These are phyloP conservation scores for Pterostichus niger DNA, from an alignment of 2,888 invertebrate species.

Conservation along the genomic window DNA sequence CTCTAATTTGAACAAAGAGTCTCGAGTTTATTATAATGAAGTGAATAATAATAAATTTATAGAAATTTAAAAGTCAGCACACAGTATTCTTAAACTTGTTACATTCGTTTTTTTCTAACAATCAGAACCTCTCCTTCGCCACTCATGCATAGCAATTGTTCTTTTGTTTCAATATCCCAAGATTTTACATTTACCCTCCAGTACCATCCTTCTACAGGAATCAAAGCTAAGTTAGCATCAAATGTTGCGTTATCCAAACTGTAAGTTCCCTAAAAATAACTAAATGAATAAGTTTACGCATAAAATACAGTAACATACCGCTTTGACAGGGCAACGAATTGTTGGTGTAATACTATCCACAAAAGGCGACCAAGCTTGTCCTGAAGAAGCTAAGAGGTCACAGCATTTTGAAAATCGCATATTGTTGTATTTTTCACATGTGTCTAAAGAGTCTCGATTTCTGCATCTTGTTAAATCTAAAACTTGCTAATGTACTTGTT, in stretches of 20 bases:
- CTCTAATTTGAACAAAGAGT: no score
- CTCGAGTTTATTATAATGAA: no score
- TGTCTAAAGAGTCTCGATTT: slow-evolving; percentile 10
- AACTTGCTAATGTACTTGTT: slow-evolving; percentile 22
- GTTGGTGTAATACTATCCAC: slow-evolving; percentile 31
- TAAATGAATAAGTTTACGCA: neutral
- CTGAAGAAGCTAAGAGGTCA: neutral
- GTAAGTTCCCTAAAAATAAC: slow-evolving; percentile 30
- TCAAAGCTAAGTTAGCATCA: slow-evolving; percentile 17
- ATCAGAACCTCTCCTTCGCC: slow-evolving; percentile 13
- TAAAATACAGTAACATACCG: neutral
- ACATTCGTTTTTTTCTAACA: slow-evolving; percentile 11
- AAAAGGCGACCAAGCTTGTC: slow-evolving; percentile 42
- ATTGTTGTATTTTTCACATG: slow-evolving; percentile 38
- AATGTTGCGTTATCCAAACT: slow-evolving; percentile 45
- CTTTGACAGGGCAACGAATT: slow-evolving; percentile 27
- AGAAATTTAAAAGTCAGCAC: no score
- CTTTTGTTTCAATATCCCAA: slow-evolving; percentile 15
- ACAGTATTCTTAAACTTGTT: neutral
- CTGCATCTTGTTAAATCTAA: slow-evolving; percentile 26
- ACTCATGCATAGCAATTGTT: slow-evolving; percentile 42
- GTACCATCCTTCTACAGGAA: slow-evolving; percentile 42
- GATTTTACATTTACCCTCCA: slow-evolving; percentile 36
- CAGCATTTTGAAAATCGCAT: slow-evolving; percentile 18
- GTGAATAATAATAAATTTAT: no score